Percentiles rank a stretch among this genome's conserved stretches.
Conservation (phyloP, 1,140 invertebrate species). For the Hesperophylax magnus region DNA sequence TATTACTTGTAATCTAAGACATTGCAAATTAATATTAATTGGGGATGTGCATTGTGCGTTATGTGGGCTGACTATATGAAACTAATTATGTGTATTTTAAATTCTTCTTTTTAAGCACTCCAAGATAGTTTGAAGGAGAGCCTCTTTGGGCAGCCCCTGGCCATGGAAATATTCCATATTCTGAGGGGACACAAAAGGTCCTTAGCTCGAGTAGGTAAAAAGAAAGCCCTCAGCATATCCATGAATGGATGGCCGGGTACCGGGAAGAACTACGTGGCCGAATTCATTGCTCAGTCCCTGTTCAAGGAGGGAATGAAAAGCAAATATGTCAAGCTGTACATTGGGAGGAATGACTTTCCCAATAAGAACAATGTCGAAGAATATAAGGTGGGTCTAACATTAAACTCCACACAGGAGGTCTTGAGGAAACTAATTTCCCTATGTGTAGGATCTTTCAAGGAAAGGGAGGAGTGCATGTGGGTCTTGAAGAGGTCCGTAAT, state of each 20-base stretch:
- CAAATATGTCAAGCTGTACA: conserved; percentile 85
- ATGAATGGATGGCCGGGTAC: conserved; percentile 87
- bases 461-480: no score
- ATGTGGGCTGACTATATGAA: no score
- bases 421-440: no score
- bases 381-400: conserved; percentile 60
- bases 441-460: no score
- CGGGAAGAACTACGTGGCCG: conserved; percentile 91
- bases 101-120: not conserved
- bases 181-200: conserved; percentile 27
- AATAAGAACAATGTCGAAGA: conserved; percentile 66
- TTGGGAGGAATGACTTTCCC: conserved; percentile 86
- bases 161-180: conserved; percentile 31
- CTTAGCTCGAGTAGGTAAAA: not conserved
- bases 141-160: conserved; percentile 49
- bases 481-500: no score
- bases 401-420: no score
- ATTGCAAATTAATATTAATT: no score
- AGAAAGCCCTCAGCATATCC: conserved; percentile 80
- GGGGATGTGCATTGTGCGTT: no score
- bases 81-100: not conserved
- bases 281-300: conserved; percentile 84
- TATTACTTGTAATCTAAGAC: no score
- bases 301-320: conserved; percentile 83
- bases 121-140: not conserved